Conservation (phyloP, 2,888 invertebrate species). For the Trichogramma evanescens region DNA sequence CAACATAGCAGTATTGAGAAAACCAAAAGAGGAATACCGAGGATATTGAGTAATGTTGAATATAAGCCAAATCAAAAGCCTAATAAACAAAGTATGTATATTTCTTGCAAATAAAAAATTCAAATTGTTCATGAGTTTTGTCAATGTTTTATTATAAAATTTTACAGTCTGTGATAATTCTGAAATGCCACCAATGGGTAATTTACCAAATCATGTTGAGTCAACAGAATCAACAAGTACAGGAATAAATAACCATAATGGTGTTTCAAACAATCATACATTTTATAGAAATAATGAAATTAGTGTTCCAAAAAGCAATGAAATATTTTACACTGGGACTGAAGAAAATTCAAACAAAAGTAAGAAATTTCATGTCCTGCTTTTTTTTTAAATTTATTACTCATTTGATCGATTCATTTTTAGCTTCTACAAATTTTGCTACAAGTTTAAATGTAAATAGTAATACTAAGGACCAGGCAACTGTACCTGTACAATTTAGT, state of each 20-base stretch:
- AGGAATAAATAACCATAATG: conserved; percentile 3
- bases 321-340: conserved; percentile 2
- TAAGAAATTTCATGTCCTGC: not conserved
- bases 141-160: not conserved
- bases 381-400: too few species aligned
- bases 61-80: conserved; percentile 22
- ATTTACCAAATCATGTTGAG: conserved; percentile 34
- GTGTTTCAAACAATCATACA: not conserved
- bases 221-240: conserved; percentile 16
- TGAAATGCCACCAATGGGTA: conserved; percentile 40
- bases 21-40: conserved; percentile 32
- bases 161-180: conserved; percentile 27
- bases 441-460: not conserved
- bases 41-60: conserved; percentile 22
- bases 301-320: not conserved
- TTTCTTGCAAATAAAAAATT: not conserved
- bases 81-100: conserved; percentile 21
- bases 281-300: too few species aligned
- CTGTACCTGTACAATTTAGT: conserved; percentile 12
- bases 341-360: not conserved
- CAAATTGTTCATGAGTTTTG: not conserved
- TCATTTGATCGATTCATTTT: too few species aligned
- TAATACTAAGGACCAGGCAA: conserved; percentile 8
- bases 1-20: conserved; percentile 35
- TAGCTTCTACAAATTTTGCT: too few species aligned